Evolutionary conservation across 2,113 vertebrate species (phyloP), one percentile per base, ranked within the genome.

Genomic region (Equus quagga): DNA sequence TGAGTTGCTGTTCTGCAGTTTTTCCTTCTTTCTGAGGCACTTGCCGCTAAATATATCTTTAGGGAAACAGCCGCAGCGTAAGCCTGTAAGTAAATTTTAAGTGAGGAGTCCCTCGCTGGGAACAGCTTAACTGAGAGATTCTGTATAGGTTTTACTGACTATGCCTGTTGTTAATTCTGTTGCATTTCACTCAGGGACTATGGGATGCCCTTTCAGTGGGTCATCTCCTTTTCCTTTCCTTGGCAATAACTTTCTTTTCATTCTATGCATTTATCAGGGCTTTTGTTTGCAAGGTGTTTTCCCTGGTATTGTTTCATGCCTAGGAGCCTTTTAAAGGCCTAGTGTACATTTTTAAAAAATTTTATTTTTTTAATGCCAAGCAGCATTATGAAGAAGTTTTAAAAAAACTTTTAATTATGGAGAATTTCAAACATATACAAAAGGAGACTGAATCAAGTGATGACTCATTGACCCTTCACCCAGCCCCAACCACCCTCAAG

Each of bases 211-310:
- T 54, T 72, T 93, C 6, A 10, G 11, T 26, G 11, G 54, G 13
- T 46, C 26, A 19, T 21, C 54, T 87, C 64, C 31, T 31, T 80
- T 76, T 54, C 36, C 56, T 26, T 56, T 89, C 54, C 92, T 70
- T 49, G 36, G 13, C 23, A 23, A 13, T 5, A 62, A 83, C n/a
- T 64, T 73, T 70, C 28, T 87, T 93, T 90, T 72, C 12, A n/a
- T 97, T n/a, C 65, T 1, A 2, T 73, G 12, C 26, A 49, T 51
- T 70, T 90, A 62, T 26, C 64, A 49, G 28, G 23, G 13, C 21
- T 92, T 96, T 88, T 51, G 28, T 87, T 92, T 95, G 81, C 64
- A 64, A 76, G 76, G 33, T 15, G 31, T 92, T 96, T 97, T 84
- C 24, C 69, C 41, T 89, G 10, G 0, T 58, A 10, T 44, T 79